Evolutionary conservation across 2,888 invertebrate species (phyloP), one percentile per base, ranked within the genome.

Genomic region (Drosophila tanythrix): DNA sequence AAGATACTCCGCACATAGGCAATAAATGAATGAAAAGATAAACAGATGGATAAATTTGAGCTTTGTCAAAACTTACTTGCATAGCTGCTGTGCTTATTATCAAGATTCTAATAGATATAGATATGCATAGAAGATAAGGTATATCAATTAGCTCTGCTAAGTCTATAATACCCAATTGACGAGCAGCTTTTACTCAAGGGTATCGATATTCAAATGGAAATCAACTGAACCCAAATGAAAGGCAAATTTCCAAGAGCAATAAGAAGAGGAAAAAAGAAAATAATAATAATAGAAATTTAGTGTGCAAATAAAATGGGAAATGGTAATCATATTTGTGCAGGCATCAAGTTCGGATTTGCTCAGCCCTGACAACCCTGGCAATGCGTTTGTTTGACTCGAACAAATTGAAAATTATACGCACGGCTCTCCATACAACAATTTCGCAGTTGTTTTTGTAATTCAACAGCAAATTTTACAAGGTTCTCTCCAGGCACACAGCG

Each of bases 331-430:
- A 85, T 88, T 85, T 83, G 68, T 75, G 80, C 79, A 80, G 75
- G 55, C 65, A 69, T 63, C 60, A 56, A 61, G 55, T 58, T 66
- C 60, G 77, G 75, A 70, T 81, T 82, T 78, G 43, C 53, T 38
- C 50, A 60, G 46, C 27, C 55, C 55, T 51, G 68, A 57, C 79
- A 59, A 36, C 50, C 51, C 48, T 51, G 66, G 76, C 62, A 63
- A 56, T 78, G 84, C 79, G 75, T 87, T 87, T 89, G 81, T 76
- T 90, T 82, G 80, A 78, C 84, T 80, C 82, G 90, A 87, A 78
- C 87, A 87, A 87, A 87, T 87, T 89, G 90, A 87, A 87, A 87
- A 89, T 87, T 90, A 90, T 89, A 90, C 90, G 88, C 85, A 68
- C 73, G 71, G 64, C 69, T 71, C 60, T 63, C 64, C 53, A 46